Conservation (phyloP, 2,113 vertebrate species). For the Chloroceryle aenea region DNA sequence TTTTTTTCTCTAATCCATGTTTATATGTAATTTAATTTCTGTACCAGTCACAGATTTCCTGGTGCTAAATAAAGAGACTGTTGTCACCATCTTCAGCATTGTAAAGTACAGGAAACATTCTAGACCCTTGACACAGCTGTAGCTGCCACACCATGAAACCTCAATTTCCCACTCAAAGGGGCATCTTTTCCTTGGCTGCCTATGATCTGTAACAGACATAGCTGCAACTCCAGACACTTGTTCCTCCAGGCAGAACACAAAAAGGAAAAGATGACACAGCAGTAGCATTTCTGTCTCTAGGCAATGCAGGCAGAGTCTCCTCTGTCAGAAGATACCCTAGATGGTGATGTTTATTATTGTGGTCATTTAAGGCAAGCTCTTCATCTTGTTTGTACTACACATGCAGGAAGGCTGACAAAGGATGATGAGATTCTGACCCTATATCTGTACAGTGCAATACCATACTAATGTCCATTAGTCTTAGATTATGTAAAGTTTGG, state of each 20-base stretch:
- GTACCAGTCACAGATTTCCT: background rate
- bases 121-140: background rate
- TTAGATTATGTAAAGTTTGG: background rate
- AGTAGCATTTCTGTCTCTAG: background rate
- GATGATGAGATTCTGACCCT: background rate
- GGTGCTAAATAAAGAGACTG: background rate
- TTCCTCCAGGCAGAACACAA: background rate
- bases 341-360: background rate
- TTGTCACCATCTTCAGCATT: background rate
- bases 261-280: background rate
- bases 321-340: background rate
- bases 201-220: background rate
- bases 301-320: background rate
- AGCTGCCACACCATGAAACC: background rate
- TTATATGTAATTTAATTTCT: background rate
- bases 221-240: background rate
- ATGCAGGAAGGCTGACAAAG: background rate
- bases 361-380: background rate
- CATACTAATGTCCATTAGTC: background rate
- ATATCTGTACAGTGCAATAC: background rate
- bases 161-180: background rate
- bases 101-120: background rate
- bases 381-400: background rate
- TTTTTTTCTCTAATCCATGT: background rate
- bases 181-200: background rate